A percentile compares a stretch with the other conserved stretches of the same genome.
Conservation (phyloP, 2,113 vertebrate species). For the Lepus europaeus region DNA sequence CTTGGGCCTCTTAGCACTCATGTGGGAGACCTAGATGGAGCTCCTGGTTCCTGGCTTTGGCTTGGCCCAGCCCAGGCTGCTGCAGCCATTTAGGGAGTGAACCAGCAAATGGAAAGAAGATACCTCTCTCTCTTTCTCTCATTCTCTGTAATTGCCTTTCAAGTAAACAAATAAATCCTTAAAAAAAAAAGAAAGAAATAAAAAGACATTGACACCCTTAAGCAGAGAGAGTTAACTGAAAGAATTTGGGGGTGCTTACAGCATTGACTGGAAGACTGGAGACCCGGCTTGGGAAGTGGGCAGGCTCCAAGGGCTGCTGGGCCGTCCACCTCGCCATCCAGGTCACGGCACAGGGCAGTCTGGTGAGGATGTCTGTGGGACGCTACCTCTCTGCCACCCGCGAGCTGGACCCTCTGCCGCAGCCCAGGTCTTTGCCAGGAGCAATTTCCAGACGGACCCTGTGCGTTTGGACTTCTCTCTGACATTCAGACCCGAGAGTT, state of each 20-base stretch:
- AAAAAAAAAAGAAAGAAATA: neutral
- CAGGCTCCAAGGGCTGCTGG: neutral
- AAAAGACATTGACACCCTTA: neutral
- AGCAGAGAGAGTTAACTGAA: neutral
- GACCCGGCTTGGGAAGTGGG: neutral
- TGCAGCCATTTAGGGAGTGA: no score
- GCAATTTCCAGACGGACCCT: neutral
- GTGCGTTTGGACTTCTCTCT: neutral
- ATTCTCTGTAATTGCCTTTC: no score
- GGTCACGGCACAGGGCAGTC: neutral
- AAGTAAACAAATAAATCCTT: no score
- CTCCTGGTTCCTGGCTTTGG: no score
- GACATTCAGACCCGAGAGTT: neutral
- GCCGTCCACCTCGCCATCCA: neutral
- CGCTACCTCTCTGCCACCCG: neutral
- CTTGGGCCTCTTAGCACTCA: no score
- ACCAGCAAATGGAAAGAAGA: no score
- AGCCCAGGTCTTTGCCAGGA: neutral
- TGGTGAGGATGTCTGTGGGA: neutral
- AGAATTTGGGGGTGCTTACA: neutral
- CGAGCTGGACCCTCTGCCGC: neutral
- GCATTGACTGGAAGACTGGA: neutral
- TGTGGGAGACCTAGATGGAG: no score
- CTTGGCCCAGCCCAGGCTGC: no score
- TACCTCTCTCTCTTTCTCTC: no score